Evolutionary conservation across 2,888 invertebrate species (phyloP).

Genomic region (Aporophyla lueneburgensis): DNA sequence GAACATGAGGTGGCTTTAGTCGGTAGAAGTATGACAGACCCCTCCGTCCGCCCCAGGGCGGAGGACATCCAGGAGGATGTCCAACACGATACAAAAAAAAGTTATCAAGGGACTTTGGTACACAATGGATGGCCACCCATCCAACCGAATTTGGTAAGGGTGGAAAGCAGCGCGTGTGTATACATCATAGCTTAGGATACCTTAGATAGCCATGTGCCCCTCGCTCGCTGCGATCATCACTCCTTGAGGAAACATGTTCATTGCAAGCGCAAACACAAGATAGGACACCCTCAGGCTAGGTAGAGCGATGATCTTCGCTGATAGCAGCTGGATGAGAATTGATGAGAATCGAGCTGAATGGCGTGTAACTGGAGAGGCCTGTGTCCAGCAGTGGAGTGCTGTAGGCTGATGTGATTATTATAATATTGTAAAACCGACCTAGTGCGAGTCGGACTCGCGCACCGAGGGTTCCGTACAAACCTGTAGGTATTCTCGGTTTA

Average conservation of each 20-base stretch:
- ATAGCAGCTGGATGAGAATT: not conserved
- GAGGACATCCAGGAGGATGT: no score
- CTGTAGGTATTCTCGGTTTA: no score
- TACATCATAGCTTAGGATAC: not conserved
- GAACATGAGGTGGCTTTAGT: no score
- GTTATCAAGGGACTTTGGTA: no score
- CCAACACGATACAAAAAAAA: no score
- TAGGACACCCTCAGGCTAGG: not conserved
- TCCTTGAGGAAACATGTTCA: not conserved
- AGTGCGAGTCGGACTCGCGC: no score
- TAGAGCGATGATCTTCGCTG: not conserved
- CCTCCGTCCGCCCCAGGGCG: no score
- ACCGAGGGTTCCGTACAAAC: no score
- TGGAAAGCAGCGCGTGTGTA: not conserved
- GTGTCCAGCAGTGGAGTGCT: not conserved
- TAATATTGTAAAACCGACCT: not conserved
- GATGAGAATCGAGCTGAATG: not conserved
- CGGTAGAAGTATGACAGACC: no score
- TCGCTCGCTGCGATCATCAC: not conserved
- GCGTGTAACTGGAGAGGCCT: not conserved
- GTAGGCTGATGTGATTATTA: not conserved
- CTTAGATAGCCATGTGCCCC: not conserved
- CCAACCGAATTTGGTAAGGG: not conserved
- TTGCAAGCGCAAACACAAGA: not conserved
- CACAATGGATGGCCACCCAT: not conserved